Percentiles rank a stretch among this genome's conserved stretches.
Conservation (phyloP, 2,888 invertebrate species). For the Chloroclysta siterata region DNA sequence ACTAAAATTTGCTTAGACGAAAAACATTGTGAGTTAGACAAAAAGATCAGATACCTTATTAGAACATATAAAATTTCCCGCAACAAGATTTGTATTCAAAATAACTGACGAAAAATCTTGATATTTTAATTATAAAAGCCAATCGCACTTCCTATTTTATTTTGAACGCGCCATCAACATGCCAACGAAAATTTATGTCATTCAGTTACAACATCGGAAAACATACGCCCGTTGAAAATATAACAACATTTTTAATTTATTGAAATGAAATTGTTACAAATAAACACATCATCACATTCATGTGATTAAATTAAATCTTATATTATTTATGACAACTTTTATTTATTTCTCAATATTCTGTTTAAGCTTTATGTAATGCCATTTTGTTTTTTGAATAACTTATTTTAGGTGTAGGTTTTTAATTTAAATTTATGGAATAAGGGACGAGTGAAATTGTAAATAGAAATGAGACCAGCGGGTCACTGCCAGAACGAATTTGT, state of each 20-base stretch:
- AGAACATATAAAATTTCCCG: no score
- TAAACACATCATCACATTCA: conserved; percentile 36
- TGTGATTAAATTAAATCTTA: conserved; percentile 28
- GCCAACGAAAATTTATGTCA: conserved; percentile 22
- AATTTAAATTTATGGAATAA: conserved; percentile 37
- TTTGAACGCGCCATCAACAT: conserved; percentile 22
- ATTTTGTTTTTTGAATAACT: conserved; percentile 51
- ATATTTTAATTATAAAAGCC: conserved; percentile 14
- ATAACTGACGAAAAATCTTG: neutral
- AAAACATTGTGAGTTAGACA: no score
- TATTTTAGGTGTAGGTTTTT: conserved; percentile 55
- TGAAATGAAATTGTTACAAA: conserved; percentile 23
- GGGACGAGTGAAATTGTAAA: conserved; percentile 35
- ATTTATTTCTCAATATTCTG: conserved; percentile 35
- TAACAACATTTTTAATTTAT: conserved; percentile 28
- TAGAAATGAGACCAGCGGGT: conserved; percentile 66
- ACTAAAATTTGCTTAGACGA: no score
- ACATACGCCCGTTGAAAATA: conserved; percentile 17
- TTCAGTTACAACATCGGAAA: conserved; percentile 18
- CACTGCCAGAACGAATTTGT: conserved; percentile 71
- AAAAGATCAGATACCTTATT: no score
- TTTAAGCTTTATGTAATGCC: conserved; percentile 55
- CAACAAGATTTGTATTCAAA: neutral
- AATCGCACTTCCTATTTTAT: conserved; percentile 10
- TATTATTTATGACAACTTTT: conserved; percentile 30